A percentile compares a stretch with the other conserved stretches of the same genome.
Conservation (phyloP, 2,888 invertebrate genomes). For the Sminthurinus aureus region DNA sequence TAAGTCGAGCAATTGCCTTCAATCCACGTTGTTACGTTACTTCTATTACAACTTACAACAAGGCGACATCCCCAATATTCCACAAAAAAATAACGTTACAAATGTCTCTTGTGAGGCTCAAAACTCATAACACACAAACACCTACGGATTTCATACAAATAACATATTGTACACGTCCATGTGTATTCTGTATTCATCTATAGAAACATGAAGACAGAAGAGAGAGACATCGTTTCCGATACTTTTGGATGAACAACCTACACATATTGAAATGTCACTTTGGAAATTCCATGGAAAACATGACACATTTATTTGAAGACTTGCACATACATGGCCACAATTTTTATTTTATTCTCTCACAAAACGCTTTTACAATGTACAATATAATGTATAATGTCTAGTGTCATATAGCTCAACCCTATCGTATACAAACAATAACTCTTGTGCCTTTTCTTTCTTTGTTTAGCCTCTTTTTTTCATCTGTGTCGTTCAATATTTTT, state of each 20-base stretch:
- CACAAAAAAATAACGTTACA: neutral
- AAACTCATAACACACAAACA: neutral
- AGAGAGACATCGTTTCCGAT: neutral
- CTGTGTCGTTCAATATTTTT: neutral
- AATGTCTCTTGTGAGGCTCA: neutral
- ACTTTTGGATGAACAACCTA: neutral
- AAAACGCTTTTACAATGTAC: conserved; percentile 1
- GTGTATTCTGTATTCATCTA: neutral
- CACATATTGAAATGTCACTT: conserved; percentile 17
- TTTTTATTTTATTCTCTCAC: neutral
- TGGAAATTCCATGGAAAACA: conserved; percentile 18
- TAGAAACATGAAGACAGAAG: neutral
- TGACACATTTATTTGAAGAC: conserved; percentile 16
- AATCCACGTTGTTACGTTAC: conserved; percentile 17
- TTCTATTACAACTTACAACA: neutral
- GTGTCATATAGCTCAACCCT: neutral
- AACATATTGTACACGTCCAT: too few relatives aligned
- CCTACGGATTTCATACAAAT: neutral
- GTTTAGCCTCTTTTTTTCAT: neutral
- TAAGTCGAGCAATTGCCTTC: conserved; percentile 22
- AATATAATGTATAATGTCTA: neutral
- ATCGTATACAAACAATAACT: neutral
- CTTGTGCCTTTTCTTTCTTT: neutral
- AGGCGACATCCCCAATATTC: neutral
- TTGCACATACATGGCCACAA: conserved; percentile 14